Percentiles rank a stretch among this genome's conserved stretches.
Evolutionary conservation across 2,888 invertebrate genomes (phyloP).

Genomic region (Stenodema calcarata): DNA sequence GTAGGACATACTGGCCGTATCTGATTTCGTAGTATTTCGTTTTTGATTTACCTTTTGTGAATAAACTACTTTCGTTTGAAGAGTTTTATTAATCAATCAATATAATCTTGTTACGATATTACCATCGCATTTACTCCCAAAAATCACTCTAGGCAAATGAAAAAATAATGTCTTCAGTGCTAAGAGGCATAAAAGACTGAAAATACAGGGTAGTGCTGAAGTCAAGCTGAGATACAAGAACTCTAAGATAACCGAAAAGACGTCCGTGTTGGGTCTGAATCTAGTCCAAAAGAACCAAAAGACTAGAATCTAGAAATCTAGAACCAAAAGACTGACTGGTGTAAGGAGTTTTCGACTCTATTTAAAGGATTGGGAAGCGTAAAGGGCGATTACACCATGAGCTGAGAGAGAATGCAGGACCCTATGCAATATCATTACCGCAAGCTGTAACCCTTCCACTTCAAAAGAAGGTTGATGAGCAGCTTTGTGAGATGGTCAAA

Average conservation of each 20-base stretch:
- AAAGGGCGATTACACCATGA: neutral
- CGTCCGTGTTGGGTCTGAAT: neutral
- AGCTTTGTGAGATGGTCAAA: conserved; percentile 1
- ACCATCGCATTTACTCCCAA: neutral
- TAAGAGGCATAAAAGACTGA: neutral
- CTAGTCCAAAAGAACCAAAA: no score
- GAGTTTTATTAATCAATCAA: no score
- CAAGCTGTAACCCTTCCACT: conserved; percentile 10
- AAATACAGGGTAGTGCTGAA: neutral
- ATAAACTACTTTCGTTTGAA: no score
- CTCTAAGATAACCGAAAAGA: neutral
- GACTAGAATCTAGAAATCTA: no score
- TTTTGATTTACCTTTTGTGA: no score
- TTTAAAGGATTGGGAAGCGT: neutral
- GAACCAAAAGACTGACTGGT: neutral
- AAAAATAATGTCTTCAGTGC: neutral
- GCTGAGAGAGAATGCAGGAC: neutral
- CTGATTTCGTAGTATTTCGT: no score
- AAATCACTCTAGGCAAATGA: neutral
- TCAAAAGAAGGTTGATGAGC: conserved; percentile 10
- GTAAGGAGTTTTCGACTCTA: neutral
- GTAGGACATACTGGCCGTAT: no score
- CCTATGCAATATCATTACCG: neutral
- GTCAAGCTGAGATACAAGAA: neutral
- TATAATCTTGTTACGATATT: neutral